phyloP scores from a whole-genome alignment of 2,113 vertebrate genomes.

The Beaufortia kweichowensis region DNA sequence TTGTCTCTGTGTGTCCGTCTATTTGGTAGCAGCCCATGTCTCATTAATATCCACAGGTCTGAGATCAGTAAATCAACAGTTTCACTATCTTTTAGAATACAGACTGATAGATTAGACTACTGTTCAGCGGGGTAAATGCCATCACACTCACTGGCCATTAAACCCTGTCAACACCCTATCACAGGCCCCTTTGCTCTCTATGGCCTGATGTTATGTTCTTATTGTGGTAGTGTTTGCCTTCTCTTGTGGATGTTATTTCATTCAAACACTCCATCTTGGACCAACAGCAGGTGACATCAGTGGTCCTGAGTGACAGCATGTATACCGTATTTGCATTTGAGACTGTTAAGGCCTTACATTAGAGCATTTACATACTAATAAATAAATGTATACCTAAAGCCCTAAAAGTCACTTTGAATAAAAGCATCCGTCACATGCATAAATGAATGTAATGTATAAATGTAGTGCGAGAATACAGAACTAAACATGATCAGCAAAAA shows the following conservation, averaged over 20 bases:
- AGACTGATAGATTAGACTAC: conserved; percentile 11
- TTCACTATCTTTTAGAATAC: conserved; percentile 5
- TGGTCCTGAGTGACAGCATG: background rate
- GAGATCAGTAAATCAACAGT: conserved; percentile 7
- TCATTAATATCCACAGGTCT: conserved; percentile 38
- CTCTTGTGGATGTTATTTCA: conserved; percentile 25
- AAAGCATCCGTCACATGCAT: too few relatives aligned
- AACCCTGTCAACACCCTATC: conserved; percentile 8
- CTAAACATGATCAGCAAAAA: background rate
- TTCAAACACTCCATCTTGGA: conserved; percentile 18
- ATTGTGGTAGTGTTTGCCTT: conserved; percentile 2
- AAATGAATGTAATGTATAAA: too few relatives aligned
- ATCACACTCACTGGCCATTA: conserved; percentile 2
- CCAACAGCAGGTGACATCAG: background rate
- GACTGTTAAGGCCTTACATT: background rate
- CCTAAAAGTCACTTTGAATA: too few relatives aligned
- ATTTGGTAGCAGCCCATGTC: background rate
- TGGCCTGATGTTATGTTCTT: conserved; percentile 13
- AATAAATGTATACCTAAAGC: too few relatives aligned
- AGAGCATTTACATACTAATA: too few relatives aligned
- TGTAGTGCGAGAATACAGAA: background rate
- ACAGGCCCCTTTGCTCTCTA: conserved; percentile 8
- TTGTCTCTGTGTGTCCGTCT: background rate
- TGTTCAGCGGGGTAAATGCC: background rate
- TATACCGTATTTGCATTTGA: conserved; percentile 7